Percentiles rank a stretch among this genome's conserved stretches.
phyloP scores from a whole-genome alignment of 2,113 vertebrate genomes.

The Rafetus swinhoei region DNA sequence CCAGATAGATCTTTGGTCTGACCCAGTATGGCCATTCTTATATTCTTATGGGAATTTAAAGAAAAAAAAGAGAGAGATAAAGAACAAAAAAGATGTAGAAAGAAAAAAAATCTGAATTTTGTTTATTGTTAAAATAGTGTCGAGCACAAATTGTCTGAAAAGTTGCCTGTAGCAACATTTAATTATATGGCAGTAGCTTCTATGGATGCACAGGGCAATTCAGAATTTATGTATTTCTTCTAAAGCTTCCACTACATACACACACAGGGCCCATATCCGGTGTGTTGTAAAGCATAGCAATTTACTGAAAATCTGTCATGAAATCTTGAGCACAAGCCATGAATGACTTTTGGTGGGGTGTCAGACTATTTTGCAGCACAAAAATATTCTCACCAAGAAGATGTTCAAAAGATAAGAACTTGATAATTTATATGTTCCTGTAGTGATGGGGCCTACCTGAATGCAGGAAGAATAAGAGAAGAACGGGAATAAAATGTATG shows the following conservation, averaged over 20 bases:
- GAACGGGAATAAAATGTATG: conserved; percentile 10
- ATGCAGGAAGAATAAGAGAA: background rate
- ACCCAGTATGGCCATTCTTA: no score
- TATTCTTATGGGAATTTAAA: no score
- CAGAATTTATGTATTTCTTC: background rate
- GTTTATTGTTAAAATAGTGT: background rate
- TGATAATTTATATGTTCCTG: background rate
- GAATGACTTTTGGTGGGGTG: background rate
- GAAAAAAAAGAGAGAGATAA: no score
- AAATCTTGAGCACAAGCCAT: background rate
- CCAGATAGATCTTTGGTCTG: no score
- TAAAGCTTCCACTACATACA: background rate
- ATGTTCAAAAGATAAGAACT: background rate
- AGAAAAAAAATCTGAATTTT: background rate
- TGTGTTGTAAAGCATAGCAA: background rate
- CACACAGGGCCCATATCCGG: background rate
- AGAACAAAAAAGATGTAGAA: background rate
- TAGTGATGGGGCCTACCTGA: background rate
- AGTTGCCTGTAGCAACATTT: background rate
- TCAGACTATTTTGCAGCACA: background rate
- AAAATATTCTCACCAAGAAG: conserved; percentile 2
- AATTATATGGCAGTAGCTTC: background rate
- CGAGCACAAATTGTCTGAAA: conserved; percentile 4
- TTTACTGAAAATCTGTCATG: background rate
- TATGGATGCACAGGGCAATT: background rate